Percentiles rank a stretch among this genome's conserved stretches.
Evolutionary conservation across 2,888 invertebrate genomes (phyloP).

Genomic region (Chrysodeixis includens): DNA sequence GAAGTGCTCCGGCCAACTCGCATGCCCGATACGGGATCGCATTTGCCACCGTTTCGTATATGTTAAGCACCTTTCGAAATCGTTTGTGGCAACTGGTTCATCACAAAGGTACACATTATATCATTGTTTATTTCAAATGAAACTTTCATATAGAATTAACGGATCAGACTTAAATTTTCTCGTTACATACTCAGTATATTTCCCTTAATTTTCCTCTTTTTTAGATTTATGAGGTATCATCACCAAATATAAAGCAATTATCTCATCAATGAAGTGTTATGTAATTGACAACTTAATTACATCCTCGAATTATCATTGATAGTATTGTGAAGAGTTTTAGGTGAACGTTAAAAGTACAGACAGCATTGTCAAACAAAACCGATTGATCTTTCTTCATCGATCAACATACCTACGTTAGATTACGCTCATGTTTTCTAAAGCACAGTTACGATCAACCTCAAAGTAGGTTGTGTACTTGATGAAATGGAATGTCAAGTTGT

Average conservation of each 20-base stretch:
- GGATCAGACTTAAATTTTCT: not conserved
- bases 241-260: no score
- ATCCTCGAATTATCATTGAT: constrained; percentile 1
- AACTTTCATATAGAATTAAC: not conserved
- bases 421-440: constrained; percentile 1
- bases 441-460: constrained; percentile 4
- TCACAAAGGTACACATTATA: constrained; percentile 5
- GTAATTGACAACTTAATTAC: not conserved
- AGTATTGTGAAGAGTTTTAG: not conserved
- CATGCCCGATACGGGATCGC: constrained; percentile 59
- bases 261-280: no score
- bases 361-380: constrained; percentile 4
- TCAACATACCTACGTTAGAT: constrained; percentile 4
- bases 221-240: no score
- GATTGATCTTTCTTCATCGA: constrained; percentile 4
- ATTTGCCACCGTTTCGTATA: constrained; percentile 58
- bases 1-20: constrained; percentile 71
- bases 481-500: constrained; percentile 4
- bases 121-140: not conserved
- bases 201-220: not conserved
- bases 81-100: constrained; percentile 32
- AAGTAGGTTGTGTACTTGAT: constrained; percentile 4
- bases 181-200: not conserved
- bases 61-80: constrained; percentile 51
- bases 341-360: not conserved